phyloP scores from a whole-genome alignment of 2,888 invertebrate species.

The Hydrotaea cyrtoneurina region DNA sequence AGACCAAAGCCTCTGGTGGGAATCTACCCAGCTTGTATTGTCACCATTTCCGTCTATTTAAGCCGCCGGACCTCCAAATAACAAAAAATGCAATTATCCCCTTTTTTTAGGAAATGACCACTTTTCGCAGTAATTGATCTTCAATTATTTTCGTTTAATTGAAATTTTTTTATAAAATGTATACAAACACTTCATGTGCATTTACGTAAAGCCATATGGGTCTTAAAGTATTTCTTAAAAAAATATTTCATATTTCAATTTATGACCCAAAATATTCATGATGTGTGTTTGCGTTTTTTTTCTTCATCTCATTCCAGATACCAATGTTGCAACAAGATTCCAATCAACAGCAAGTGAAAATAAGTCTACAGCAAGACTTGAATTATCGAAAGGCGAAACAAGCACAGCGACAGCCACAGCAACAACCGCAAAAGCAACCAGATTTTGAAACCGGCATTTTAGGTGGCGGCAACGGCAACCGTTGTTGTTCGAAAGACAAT shows the following conservation, averaged over 20 bases:
- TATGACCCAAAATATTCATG: slow-evolving; percentile 20
- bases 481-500: slow-evolving; percentile 55
- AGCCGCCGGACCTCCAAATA: too few species aligned
- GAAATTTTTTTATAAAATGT: too few species aligned
- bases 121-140: too few species aligned
- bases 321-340: slow-evolving; percentile 73
- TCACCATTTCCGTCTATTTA: too few species aligned
- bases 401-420: slow-evolving; percentile 54
- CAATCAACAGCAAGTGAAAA: slow-evolving; percentile 74
- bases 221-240: too few species aligned
- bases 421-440: slow-evolving; percentile 57
- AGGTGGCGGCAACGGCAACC: slow-evolving; percentile 2
- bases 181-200: too few species aligned
- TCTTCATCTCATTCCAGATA: slow-evolving; percentile 56
- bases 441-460: slow-evolving; percentile 60
- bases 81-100: too few species aligned
- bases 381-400: slow-evolving; percentile 72
- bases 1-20: too few species aligned
- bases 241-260: not conserved
- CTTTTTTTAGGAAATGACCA: too few species aligned
- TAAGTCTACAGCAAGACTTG: slow-evolving; percentile 79
- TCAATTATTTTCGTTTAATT: too few species aligned
- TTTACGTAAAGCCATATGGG: too few species aligned
- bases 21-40: too few species aligned
- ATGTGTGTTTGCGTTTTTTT: not conserved